Evolutionary conservation across 1,140 invertebrate genomes (phyloP), one percentile per base, ranked within the genome.

Genomic region (Drosophila quadrilineata): DNA sequence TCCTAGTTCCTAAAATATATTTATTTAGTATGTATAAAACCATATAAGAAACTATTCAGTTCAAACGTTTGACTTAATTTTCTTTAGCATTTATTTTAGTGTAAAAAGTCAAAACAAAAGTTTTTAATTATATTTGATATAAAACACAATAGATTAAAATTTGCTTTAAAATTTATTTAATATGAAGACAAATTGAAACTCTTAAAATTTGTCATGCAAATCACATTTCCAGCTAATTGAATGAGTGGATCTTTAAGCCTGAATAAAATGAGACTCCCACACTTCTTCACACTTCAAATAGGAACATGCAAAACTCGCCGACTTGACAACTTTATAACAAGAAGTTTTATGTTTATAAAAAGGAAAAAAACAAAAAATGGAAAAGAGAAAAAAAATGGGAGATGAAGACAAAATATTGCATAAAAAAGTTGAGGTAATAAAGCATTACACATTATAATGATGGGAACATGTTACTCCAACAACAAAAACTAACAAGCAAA

Each of bases 361-460:
- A 8, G 48, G 26, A 64, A 24, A 29, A 31, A 6, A 28, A 62
- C 9, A 24, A 36, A 41, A 26, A 24, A 16, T n/a, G n/a, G 1
- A 41, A n/a, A 29, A 48, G 9, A 19, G 19, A 14, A 31, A 40
- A 12, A 26, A 53, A 41, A 62, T n/a, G n/a, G n/a, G n/a, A n/a
- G n/a, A 53, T 50, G 43, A 31, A 24, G 31, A 53, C 24, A 46
- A 53, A 67, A 67, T 62, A 35, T 68, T 68, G 58, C 59, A 35
- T 54, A 52, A 54, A 62, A 65, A 68, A 68, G 57, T 54, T 63
- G 50, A 28, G 12, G 59, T 58, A 69, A 64, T 65, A 59, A 72
- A 64, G 66, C 66, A 72, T 64, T 69, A 64, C 66, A 72, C 48
- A 64, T 72, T 72, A 64, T 72, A 72, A 72, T 69, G 70, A 72